Base-by-base conservation (phyloP, 1,140 invertebrate species). In the Vanessa atalanta region DNA sequence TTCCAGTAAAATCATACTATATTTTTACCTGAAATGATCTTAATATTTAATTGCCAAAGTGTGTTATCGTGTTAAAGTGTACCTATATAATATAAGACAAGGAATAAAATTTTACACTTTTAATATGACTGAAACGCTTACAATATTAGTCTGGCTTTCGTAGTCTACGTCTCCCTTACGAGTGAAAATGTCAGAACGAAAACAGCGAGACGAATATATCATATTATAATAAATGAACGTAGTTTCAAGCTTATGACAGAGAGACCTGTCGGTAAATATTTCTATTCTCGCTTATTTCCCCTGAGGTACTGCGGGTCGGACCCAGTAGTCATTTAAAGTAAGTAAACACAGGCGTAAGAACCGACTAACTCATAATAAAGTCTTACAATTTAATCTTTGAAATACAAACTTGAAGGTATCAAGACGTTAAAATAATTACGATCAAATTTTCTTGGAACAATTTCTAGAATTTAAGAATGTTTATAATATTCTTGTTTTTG, bases 201-300 rank as follows among this genome's bases (percentile, higher is more conserved):
- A 61, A 61, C 53, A 61, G 3, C 14, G 31, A 43, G 14, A 37
- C 14, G 57, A 61, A 61, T 61, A 61, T 61, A 61, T 61, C 31
- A 61, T 61, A 61, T 37, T 61, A 37, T 65, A 63, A 72, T 60
- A 78, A 72, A 75, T 73, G 71, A 73, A 43, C 31, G 64, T 64
- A 71, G 70, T 77, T 70, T 75, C 61, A 43, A 71, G 61, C 37
- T 78, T 72, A 80, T 76, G 79, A 78, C 73, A 70, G 71, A 68
- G 65, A 72, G 72, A 77, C 73, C 71, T 73, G 73, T 73, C 68
- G 63, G 60, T 67, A 71, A 77, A 77, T 76, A 80, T 80, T 73
- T 75, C 76, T 78, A 74, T 73, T 65, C 67, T 72, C 66, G 69
- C 53, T 78, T 75, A 78, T 81, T 81, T 79, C 79, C 79, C 79